phyloP scores from a whole-genome alignment of 2,113 vertebrate species.

The Carassius carassius region DNA sequence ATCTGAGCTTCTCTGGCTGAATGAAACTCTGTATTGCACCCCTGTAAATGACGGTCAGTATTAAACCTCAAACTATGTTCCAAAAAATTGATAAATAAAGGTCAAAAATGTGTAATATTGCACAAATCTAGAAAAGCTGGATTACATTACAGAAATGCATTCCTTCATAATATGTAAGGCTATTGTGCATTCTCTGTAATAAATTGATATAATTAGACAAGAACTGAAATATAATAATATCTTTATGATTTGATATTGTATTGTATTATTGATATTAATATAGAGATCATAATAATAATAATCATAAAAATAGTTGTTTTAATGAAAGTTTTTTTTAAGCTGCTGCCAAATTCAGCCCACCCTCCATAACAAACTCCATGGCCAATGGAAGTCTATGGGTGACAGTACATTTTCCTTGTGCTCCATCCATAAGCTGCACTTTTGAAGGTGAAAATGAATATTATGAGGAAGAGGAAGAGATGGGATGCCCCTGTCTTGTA shows the following conservation, averaged over 20 bases:
- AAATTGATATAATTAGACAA: background rate
- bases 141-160: background rate
- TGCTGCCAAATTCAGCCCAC: constrained; percentile 66
- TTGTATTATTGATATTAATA: no score
- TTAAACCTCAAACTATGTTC: no score
- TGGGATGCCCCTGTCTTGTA: constrained; percentile 58
- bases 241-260: no score
- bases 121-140: background rate
- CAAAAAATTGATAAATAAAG: background rate
- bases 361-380: constrained; percentile 62
- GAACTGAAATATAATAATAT: background rate
- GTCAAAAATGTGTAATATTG: background rate
- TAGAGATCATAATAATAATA: no score
- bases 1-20: constrained; percentile 54
- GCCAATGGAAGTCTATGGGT: constrained; percentile 57
- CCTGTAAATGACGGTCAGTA: constrained; percentile 56
- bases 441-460: background rate
- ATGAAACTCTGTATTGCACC: constrained; percentile 55
- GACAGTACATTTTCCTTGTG: constrained; percentile 67
- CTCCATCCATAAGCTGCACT: constrained; percentile 11
- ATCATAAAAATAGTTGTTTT: no score
- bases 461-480: background rate
- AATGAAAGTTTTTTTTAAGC: constrained; percentile 20
- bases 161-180: background rate
- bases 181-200: background rate